These are phyloP conservation scores for Cephus rjabovi DNA, from an alignment of 2,888 invertebrate species.

Conservation along the genomic window DNA sequence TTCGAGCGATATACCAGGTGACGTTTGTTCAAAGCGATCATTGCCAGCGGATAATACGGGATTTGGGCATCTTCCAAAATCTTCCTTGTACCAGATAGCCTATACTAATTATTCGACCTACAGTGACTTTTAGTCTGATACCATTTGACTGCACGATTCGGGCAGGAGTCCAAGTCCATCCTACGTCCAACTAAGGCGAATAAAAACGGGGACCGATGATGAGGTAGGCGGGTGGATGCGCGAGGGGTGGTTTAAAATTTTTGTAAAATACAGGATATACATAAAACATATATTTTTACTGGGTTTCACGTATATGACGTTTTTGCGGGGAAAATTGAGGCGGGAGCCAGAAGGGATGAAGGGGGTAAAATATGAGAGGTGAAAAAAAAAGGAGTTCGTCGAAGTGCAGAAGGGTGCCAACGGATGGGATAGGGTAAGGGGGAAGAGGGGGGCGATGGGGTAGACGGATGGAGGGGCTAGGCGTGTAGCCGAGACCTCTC, in stretches of 20 bases:
- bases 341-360: neutral
- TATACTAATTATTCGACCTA: neutral
- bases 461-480: neutral
- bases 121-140: neutral
- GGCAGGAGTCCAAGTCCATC: neutral
- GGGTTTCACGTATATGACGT: too few relatives aligned
- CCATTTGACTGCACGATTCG: neutral
- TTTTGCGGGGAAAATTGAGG: neutral
- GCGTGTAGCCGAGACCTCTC: conserved; percentile 44
- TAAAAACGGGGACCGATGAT: neutral
- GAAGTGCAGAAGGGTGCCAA: neutral
- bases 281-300: too few relatives aligned
- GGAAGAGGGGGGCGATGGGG: neutral
- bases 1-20: neutral
- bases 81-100: neutral
- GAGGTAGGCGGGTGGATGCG: too few relatives aligned
- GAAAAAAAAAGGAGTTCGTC: neutral
- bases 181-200: neutral
- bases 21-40: neutral
- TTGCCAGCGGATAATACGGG: neutral
- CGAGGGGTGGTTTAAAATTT: neutral
- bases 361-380: neutral
- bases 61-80: neutral
- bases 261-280: neutral
- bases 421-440: neutral